A percentile compares a stretch with the other conserved stretches of the same genome.
phyloP scores from a whole-genome alignment of 2,113 vertebrate species.

The Aegithalos caudatus region DNA sequence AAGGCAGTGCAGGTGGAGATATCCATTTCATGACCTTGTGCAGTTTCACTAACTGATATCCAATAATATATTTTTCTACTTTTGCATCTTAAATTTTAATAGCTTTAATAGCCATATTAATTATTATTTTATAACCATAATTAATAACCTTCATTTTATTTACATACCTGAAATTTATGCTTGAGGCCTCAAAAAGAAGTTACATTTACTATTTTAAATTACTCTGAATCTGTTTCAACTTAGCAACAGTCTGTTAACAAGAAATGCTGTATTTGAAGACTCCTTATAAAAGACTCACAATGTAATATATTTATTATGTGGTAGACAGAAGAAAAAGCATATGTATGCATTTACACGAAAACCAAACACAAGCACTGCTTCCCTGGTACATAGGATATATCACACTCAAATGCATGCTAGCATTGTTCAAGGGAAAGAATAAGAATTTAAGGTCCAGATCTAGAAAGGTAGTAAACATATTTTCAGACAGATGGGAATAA shows the following conservation, averaged over 20 bases:
- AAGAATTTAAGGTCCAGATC: neutral
- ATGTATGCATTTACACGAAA: neutral
- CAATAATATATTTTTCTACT: neutral
- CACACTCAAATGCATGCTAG: neutral
- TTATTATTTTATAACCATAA: neutral
- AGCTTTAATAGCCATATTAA: too few species aligned
- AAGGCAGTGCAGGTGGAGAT: neutral
- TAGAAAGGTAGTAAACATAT: neutral
- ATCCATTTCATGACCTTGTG: neutral
- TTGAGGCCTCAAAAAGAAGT: neutral
- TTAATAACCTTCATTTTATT: neutral
- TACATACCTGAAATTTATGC: neutral
- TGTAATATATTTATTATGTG: neutral
- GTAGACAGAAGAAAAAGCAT: neutral
- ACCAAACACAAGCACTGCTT: neutral
- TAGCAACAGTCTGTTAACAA: neutral
- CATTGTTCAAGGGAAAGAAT: neutral
- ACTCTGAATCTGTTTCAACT: neutral
- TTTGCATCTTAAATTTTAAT: neutral
- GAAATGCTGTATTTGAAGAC: neutral
- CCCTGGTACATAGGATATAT: neutral
- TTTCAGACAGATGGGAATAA: neutral
- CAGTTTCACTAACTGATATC: neutral
- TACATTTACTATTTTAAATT: neutral
- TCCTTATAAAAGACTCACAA: neutral